Evolutionary conservation across 1,140 invertebrate genomes (phyloP).

Genomic region (Drosophila mayri): DNA sequence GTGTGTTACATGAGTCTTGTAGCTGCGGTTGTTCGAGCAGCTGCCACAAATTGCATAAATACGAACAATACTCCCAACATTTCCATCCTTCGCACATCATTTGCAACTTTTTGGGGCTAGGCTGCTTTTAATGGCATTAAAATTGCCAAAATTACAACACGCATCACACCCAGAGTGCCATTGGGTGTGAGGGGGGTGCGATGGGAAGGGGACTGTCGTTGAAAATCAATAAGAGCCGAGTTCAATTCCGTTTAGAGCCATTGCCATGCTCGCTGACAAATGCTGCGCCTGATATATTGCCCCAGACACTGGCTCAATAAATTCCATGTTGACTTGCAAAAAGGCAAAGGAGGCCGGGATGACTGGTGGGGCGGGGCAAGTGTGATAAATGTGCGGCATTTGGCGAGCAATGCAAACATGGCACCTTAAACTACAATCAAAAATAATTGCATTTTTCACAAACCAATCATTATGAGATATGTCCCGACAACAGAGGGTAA

Average conservation of each 20-base stretch:
- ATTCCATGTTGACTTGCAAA: constrained; percentile 69
- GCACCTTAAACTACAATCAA: constrained; percentile 66
- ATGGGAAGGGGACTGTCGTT: neutral
- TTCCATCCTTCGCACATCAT: constrained; percentile 72
- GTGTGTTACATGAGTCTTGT: constrained; percentile 46
- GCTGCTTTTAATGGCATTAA: constrained; percentile 79
- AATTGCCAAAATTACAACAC: constrained; percentile 80
- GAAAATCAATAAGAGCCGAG: constrained; percentile 72
- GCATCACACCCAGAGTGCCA: constrained; percentile 26
- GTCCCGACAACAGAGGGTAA: neutral
- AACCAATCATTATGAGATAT: constrained; percentile 60
- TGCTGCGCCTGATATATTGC: constrained; percentile 68
- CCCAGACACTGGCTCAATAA: constrained; percentile 70
- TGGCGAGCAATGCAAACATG: constrained; percentile 69
- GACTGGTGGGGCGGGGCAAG: constrained; percentile 6
- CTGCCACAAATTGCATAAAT: constrained; percentile 82
- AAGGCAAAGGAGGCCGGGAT: neutral
- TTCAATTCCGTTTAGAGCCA: constrained; percentile 54
- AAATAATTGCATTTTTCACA: constrained; percentile 72
- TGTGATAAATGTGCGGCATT: constrained; percentile 74
- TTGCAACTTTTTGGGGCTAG: constrained; percentile 71
- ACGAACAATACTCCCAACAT: constrained; percentile 57
- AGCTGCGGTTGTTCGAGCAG: constrained; percentile 72
- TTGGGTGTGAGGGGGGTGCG: neutral
- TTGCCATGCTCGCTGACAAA: constrained; percentile 62